Percentiles rank a stretch among this genome's conserved stretches.
Evolutionary conservation across 1,140 invertebrate genomes (phyloP).

Genomic region (Orchesella cincta): DNA sequence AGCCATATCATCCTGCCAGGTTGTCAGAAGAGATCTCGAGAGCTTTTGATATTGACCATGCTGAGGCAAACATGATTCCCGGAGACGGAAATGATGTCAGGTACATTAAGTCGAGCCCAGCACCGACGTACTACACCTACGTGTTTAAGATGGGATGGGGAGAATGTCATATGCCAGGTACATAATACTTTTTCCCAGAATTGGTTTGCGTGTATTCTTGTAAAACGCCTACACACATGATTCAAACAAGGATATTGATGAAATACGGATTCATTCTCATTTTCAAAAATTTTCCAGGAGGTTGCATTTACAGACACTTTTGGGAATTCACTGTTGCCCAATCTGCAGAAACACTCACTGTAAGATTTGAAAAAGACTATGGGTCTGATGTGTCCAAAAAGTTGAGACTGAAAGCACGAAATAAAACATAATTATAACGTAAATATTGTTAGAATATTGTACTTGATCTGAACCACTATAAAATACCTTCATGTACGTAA

Average conservation of each 20-base stretch:
- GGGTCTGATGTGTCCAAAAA: conserved; percentile 32
- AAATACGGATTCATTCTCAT: not conserved
- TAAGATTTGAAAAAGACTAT: conserved; percentile 40
- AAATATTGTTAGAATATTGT: not conserved
- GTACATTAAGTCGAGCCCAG: conserved; percentile 19
- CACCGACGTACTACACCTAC: conserved; percentile 32
- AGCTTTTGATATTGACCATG: conserved; percentile 27
- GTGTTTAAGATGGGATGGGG: conserved; percentile 38
- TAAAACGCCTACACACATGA: no score
- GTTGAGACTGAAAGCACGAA: conserved; percentile 18
- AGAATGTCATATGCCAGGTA: conserved; percentile 28
- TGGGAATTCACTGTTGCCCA: conserved; percentile 42
- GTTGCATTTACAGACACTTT: conserved; percentile 37
- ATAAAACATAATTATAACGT: not conserved
- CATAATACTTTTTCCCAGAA: not conserved
- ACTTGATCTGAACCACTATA: no score
- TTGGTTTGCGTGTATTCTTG: not conserved
- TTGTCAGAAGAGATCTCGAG: conserved; percentile 29
- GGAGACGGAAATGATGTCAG: conserved; percentile 40
- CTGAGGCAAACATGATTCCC: conserved; percentile 33
- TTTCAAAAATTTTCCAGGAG: not conserved
- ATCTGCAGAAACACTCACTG: conserved; percentile 36
- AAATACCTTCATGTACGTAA: no score
- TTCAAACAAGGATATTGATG: not conserved
- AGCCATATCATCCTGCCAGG: conserved; percentile 37